A percentile compares a stretch with the other conserved stretches of the same genome.
Conservation (phyloP, 2,888 invertebrate genomes). For the Hydroisotoma schaefferi region DNA sequence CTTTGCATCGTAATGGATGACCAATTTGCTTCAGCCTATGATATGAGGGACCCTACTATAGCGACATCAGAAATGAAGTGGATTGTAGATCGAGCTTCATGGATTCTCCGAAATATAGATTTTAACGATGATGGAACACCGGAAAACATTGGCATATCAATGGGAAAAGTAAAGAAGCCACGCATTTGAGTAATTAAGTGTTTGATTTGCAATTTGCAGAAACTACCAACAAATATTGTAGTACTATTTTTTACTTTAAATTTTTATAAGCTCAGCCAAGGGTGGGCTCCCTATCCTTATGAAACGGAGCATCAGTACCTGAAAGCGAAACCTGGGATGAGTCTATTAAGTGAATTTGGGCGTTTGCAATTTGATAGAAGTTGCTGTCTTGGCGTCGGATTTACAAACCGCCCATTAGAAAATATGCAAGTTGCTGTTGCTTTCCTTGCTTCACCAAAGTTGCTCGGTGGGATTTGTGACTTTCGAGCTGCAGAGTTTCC, state of each 20-base stretch:
- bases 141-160: conserved; percentile 9
- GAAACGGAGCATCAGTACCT: no score
- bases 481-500: conserved; percentile 1
- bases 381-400: conserved; percentile 6
- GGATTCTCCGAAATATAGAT: conserved; percentile 6
- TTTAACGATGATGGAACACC: not conserved
- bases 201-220: not conserved
- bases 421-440: conserved; percentile 1
- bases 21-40: conserved; percentile 2
- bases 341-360: no score
- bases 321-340: no score
- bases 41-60: not conserved
- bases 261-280: no score
- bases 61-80: not conserved
- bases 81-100: not conserved
- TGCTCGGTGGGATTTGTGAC: conserved; percentile 5
- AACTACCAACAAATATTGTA: no score
- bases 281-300: no score
- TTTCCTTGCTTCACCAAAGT: not conserved
- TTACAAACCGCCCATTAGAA: conserved; percentile 6
- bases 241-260: no score
- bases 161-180: no score
- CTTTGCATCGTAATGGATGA: conserved; percentile 6
- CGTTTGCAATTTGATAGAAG: no score
- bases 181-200: conserved; percentile 5